phyloP scores from a whole-genome alignment of 2,797 vertebrate species.

The Rhinoraja longicauda region DNA sequence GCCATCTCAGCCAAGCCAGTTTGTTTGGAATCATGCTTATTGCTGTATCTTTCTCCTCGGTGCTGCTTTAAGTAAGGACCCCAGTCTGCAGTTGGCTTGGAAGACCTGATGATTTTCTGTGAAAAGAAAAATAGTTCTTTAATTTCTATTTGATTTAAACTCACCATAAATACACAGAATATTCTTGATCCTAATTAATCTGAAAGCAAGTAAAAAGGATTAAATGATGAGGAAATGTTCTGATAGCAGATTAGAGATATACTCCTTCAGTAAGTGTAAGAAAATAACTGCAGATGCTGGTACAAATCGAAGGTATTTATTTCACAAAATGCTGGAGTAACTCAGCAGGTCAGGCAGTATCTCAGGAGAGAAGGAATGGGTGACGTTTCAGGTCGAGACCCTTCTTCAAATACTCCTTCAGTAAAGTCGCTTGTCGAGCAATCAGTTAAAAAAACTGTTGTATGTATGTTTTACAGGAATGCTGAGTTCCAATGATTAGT shows the following conservation, averaged over 20 bases:
- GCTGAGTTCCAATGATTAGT: not conserved
- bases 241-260: too few relatives aligned
- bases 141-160: constrained; percentile 36
- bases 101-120: constrained; percentile 69
- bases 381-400: too few relatives aligned
- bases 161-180: not conserved
- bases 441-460: too few relatives aligned
- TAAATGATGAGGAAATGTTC: not conserved
- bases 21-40: constrained; percentile 46
- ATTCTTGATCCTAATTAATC: not conserved
- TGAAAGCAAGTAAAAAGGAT: not conserved
- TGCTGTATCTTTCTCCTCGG: constrained; percentile 68
- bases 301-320: too few relatives aligned
- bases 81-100: constrained; percentile 72
- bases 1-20: constrained; percentile 42
- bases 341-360: too few relatives aligned
- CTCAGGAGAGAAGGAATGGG: too few relatives aligned
- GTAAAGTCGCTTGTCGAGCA: too few relatives aligned
- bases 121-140: constrained; percentile 42
- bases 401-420: too few relatives aligned
- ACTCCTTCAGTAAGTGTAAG: too few relatives aligned
- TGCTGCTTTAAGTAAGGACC: constrained; percentile 75
- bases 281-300: too few relatives aligned
- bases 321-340: too few relatives aligned
- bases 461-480: not conserved